Conservation (phyloP, 2,888 invertebrate species). For the Lingula anatina region DNA sequence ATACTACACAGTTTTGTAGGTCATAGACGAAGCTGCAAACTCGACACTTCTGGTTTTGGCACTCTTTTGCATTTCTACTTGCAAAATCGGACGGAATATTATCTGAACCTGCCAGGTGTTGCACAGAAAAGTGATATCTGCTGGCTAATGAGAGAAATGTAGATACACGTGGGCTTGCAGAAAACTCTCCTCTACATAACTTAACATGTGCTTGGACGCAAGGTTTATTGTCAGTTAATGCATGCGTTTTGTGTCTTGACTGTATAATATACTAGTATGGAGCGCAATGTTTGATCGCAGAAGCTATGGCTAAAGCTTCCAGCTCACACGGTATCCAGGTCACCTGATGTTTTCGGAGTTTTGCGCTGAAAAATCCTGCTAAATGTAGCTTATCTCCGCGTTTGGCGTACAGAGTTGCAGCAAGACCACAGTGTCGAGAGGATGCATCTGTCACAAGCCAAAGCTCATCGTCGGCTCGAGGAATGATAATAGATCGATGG, state of each 20-base stretch:
- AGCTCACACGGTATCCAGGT: slow-evolving; percentile 20
- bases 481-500: slow-evolving; percentile 4
- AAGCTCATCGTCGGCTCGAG: not conserved
- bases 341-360: slow-evolving; percentile 1
- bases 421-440: slow-evolving; percentile 2
- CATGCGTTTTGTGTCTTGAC: slow-evolving; percentile 1
- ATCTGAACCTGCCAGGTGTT: slow-evolving; percentile 10
- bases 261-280: slow-evolving; percentile 18
- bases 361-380: slow-evolving; percentile 12
- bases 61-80: slow-evolving; percentile 14
- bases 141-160: slow-evolving; percentile 16
- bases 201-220: slow-evolving; percentile 21
- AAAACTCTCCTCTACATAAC: slow-evolving; percentile 17
- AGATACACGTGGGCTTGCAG: slow-evolving; percentile 15
- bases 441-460: slow-evolving; percentile 15
- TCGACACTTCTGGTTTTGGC: slow-evolving; percentile 14
- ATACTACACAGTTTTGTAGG: slow-evolving; percentile 16
- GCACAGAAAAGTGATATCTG: slow-evolving; percentile 9
- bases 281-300: slow-evolving; percentile 17
- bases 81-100: slow-evolving; percentile 17
- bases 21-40: slow-evolving; percentile 7
- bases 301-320: slow-evolving; percentile 16
- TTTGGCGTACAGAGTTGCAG: not conserved
- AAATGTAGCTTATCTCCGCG: slow-evolving; percentile 9
- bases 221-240: slow-evolving; percentile 18